Evolutionary conservation across 2,797 vertebrate species (phyloP).

Genomic region (Silurus lanzhouensis): DNA sequence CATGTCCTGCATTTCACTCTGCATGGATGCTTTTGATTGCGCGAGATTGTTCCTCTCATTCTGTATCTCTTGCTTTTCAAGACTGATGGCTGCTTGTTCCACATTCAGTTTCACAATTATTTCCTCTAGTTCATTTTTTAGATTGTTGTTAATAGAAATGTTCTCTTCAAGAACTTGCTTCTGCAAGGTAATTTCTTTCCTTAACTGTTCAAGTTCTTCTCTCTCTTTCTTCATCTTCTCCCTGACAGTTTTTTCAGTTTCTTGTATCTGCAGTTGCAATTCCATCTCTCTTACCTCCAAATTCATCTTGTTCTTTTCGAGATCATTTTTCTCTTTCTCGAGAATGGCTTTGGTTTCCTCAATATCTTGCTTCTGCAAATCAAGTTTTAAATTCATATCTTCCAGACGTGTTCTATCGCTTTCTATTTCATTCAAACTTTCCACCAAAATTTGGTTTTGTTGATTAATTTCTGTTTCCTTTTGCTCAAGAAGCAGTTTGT

Average conservation of each 20-base stretch:
- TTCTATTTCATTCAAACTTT: no score
- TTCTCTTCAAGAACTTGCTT: neutral
- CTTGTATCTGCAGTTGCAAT: constrained; percentile 6
- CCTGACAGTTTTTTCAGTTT: constrained; percentile 5
- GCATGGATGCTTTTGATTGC: no score
- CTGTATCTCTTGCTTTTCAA: no score
- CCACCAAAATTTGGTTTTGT: neutral
- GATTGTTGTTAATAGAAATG: no score
- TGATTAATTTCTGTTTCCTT: no score
- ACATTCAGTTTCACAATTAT: no score
- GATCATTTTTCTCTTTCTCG: constrained; percentile 26
- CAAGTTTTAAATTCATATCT: neutral
- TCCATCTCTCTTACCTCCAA: constrained; percentile 20
- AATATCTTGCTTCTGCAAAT: neutral
- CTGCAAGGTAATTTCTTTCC: constrained; percentile 9
- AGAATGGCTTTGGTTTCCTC: constrained; percentile 7
- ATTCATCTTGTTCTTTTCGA: constrained; percentile 13
- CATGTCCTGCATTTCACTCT: no score
- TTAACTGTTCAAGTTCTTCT: constrained; percentile 13
- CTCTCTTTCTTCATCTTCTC: constrained; percentile 6
- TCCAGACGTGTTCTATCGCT: neutral
- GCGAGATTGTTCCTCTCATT: no score
- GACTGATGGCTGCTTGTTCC: no score
- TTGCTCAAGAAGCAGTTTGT: no score
- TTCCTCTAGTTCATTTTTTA: no score